Conservation (phyloP, 2,888 invertebrate species). For the Aproaerema taeniolella region DNA sequence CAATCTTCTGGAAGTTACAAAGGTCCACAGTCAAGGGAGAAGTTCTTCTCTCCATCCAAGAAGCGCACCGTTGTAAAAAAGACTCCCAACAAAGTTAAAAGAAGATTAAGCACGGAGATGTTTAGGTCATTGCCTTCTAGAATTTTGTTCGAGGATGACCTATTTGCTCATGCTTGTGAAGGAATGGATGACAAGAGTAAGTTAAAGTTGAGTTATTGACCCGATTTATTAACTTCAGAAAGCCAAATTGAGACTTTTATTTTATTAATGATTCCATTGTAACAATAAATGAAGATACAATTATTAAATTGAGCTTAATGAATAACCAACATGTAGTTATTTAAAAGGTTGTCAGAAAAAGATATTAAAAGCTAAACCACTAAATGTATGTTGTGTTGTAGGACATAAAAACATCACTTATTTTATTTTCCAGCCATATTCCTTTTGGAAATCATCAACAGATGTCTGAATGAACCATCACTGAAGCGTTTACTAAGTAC, state of each 20-base stretch:
- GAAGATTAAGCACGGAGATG: slow-evolving; percentile 33
- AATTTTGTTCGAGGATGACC: slow-evolving; percentile 14
- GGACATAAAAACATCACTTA: slow-evolving; percentile 8
- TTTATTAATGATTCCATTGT: no score
- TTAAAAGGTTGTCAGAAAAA: no score
- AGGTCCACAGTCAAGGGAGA: slow-evolving; percentile 30
- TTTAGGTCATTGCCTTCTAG: slow-evolving; percentile 13
- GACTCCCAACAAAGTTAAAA: slow-evolving; percentile 34
- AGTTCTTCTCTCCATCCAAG: slow-evolving; percentile 53
- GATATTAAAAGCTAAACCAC: no score
- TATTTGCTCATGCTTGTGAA: slow-evolving; percentile 27
- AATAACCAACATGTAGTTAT: no score
- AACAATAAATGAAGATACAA: no score
- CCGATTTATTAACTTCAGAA: no score
- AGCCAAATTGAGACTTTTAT: no score
- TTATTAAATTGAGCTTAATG: no score
- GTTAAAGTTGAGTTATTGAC: no score
- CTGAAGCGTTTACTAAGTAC: slow-evolving; percentile 37
- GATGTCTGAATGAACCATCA: slow-evolving; percentile 37
- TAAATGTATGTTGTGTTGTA: no score
- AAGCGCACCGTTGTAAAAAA: slow-evolving; percentile 37
- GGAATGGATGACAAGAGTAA: slow-evolving; percentile 61
- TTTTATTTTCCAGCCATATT: slow-evolving; percentile 49
- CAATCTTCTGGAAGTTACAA: slow-evolving; percentile 17
- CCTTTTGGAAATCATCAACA: slow-evolving; percentile 42